phyloP scores from a whole-genome alignment of 2,113 vertebrate species.

The Theristicus caerulescens region DNA sequence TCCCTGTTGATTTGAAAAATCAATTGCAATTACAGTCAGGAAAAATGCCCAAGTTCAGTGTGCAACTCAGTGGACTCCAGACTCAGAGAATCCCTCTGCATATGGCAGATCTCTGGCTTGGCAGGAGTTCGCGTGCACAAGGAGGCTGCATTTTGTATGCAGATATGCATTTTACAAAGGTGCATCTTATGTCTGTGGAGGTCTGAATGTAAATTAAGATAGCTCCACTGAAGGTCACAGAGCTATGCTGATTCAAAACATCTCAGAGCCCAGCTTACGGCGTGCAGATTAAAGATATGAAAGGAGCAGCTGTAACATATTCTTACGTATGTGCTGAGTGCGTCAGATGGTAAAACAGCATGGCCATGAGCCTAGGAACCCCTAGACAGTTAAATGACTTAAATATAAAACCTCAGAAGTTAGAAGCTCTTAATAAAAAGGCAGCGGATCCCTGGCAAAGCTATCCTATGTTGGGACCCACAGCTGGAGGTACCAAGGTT shows the following conservation, averaged over 20 bases:
- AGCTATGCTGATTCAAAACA: neutral
- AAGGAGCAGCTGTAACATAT: neutral
- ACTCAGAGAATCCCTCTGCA: neutral
- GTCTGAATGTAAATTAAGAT: neutral
- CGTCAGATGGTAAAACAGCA: neutral
- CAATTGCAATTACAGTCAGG: neutral
- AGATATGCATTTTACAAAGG: neutral
- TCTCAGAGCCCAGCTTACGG: neutral
- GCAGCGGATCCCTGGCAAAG: neutral
- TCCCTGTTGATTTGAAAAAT: neutral
- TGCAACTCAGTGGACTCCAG: neutral
- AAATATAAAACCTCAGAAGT: neutral
- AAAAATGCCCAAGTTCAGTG: neutral
- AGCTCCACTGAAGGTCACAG: neutral
- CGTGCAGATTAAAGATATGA: neutral
- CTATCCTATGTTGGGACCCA: neutral
- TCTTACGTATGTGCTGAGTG: neutral
- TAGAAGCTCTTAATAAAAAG: neutral
- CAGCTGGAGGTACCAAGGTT: fast-evolving
- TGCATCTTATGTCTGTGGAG: neutral
- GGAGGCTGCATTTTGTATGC: neutral
- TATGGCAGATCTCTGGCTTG: neutral
- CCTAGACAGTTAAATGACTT: neutral
- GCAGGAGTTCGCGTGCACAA: neutral
- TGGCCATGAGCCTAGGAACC: neutral